Percentiles rank a stretch among this genome's conserved stretches.
phyloP scores from a whole-genome alignment of 64 coral and sea anemone genomes.

The Stylophora pistillata region DNA sequence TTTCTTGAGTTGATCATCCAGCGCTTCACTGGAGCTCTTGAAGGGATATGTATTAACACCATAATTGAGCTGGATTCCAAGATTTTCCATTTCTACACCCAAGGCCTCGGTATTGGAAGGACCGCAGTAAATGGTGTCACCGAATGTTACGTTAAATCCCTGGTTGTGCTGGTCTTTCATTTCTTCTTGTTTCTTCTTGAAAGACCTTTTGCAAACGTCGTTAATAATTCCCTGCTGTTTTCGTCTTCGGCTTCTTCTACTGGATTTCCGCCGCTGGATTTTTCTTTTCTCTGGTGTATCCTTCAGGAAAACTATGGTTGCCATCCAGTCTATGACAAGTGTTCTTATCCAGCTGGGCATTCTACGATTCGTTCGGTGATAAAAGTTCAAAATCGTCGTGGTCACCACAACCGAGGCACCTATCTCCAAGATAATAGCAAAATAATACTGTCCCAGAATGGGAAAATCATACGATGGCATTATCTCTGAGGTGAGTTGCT shows the following conservation, averaged over 20 bases:
- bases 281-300: conserved; percentile 38
- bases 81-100: not conserved
- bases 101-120: not conserved
- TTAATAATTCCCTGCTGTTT: not conserved
- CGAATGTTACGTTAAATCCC: conserved; percentile 3
- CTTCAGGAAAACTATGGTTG: conserved; percentile 57
- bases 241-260: not conserved
- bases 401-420: conserved; percentile 70
- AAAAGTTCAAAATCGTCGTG: conserved; percentile 85
- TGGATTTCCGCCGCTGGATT: conserved; percentile 30
- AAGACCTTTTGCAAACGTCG: conserved; percentile 22
- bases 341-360: conserved; percentile 74
- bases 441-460: conserved; percentile 85
- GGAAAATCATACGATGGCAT: conserved; percentile 92
- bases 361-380: conserved; percentile 81
- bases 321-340: conserved; percentile 71
- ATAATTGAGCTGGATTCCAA: not conserved
- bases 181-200: not conserved
- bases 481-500: conserved; percentile 85
- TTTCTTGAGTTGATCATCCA: not conserved
- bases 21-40: not conserved
- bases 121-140: conserved; percentile 24
- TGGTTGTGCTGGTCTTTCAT: conserved; percentile 9
- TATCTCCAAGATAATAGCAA: conserved; percentile 85
- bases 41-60: conserved; percentile 22